Conservation (phyloP, 2,888 invertebrate species). For the Metopia argyrocephala region DNA sequence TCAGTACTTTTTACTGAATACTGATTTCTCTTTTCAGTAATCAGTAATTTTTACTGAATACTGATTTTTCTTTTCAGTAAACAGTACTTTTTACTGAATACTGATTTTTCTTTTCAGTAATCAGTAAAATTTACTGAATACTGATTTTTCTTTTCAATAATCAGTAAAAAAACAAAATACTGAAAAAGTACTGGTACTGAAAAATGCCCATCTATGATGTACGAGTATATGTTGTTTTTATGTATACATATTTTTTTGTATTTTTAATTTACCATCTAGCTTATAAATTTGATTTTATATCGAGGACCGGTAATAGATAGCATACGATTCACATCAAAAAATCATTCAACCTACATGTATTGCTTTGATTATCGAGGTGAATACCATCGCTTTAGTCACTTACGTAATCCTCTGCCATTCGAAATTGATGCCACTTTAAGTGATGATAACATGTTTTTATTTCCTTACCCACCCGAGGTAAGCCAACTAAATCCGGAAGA, state of each 20-base stretch:
- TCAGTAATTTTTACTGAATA: too few relatives aligned
- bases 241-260: background rate
- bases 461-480: conserved; percentile 77
- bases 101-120: too few relatives aligned
- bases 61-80: too few relatives aligned
- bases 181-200: too few relatives aligned
- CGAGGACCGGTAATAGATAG: conserved; percentile 74
- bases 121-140: too few relatives aligned
- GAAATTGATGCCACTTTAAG: conserved; percentile 81
- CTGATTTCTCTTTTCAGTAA: too few relatives aligned
- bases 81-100: too few relatives aligned
- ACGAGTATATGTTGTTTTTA: background rate
- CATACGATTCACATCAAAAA: conserved; percentile 70
- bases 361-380: conserved; percentile 79
- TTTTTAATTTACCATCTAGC: conserved; percentile 55
- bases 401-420: conserved; percentile 76
- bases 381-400: conserved; percentile 75
- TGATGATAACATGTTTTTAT: conserved; percentile 81
- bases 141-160: too few relatives aligned
- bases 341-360: conserved; percentile 78
- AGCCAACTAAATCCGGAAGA: conserved; percentile 75
- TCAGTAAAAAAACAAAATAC: too few relatives aligned
- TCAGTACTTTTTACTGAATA: too few relatives aligned
- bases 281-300: conserved; percentile 74
- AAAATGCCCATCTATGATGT: too few relatives aligned